Evolutionary conservation across 2,797 vertebrate genomes (phyloP).

Genomic region (Megaceryle alcyon): DNA sequence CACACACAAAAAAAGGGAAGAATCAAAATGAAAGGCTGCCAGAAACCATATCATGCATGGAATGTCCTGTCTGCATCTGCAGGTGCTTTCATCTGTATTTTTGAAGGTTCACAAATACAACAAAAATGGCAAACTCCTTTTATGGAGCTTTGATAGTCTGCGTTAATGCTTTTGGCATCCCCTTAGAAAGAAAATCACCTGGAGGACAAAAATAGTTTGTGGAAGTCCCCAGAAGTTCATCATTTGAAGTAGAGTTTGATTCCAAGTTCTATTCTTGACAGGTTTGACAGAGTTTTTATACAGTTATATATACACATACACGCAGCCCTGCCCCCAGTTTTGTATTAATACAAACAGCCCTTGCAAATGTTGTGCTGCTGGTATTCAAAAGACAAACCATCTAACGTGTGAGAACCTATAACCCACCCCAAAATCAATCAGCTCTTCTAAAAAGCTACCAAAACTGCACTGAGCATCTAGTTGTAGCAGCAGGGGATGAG

Average conservation of each 20-base stretch:
- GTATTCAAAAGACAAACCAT: not conserved
- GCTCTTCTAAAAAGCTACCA: not conserved
- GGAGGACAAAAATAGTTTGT: slow-evolving; percentile 28
- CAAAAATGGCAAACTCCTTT: not conserved
- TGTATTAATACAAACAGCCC: not conserved
- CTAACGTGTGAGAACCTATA: not conserved
- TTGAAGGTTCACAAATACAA: slow-evolving; percentile 22
- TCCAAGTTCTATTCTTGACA: not conserved
- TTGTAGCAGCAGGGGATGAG: not conserved
- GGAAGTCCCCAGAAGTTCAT: not conserved
- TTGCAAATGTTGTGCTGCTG: not conserved
- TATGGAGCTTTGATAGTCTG: slow-evolving; percentile 21
- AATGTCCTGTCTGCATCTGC: slow-evolving; percentile 13
- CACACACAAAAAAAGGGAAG: slow-evolving; percentile 22
- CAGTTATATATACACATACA: not conserved
- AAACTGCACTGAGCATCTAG: not conserved
- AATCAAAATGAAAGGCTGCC: slow-evolving; percentile 60
- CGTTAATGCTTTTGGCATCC: slow-evolving; percentile 2
- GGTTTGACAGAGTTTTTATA: not conserved
- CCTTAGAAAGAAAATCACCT: slow-evolving; percentile 32
- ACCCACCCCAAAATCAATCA: slow-evolving; percentile 14
- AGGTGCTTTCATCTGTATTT: slow-evolving; percentile 35
- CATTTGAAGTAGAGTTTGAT: not conserved
- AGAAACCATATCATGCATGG: slow-evolving; percentile 14
- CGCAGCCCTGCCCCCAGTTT: not conserved